phyloP scores from a whole-genome alignment of 2,888 invertebrate species.

The Macroteleia sp. region DNA sequence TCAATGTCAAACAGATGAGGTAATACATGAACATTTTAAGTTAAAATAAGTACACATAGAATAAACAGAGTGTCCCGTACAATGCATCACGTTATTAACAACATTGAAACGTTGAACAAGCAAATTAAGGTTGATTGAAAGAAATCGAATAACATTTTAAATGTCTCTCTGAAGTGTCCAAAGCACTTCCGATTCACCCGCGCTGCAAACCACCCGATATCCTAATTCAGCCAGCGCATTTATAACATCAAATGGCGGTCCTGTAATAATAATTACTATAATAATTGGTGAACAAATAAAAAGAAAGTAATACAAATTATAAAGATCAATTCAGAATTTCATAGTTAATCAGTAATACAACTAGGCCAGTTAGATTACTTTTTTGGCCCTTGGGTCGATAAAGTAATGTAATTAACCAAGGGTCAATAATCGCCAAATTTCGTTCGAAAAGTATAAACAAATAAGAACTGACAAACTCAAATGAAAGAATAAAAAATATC shows the following conservation, averaged over 20 bases:
- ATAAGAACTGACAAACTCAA: too few species aligned
- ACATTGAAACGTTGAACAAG: background rate
- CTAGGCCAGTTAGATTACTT: too few species aligned
- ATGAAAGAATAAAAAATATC: too few species aligned
- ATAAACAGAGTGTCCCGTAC: conserved; percentile 11
- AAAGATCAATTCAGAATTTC: too few species aligned
- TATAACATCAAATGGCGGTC: conserved; percentile 88
- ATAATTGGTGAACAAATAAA: conserved; percentile 14
- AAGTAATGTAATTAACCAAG: too few species aligned
- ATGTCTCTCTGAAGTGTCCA: conserved; percentile 93
- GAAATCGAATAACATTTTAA: conserved; percentile 83
- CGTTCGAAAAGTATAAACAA: too few species aligned
- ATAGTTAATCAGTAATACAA: too few species aligned
- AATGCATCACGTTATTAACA: too few species aligned
- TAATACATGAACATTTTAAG: conserved; percentile 23
- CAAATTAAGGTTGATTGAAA: too few species aligned
- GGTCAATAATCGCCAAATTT: too few species aligned
- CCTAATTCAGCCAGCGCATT: conserved; percentile 91
- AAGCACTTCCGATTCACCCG: conserved; percentile 92
- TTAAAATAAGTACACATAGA: conserved; percentile 40
- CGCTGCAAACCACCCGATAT: conserved; percentile 90
- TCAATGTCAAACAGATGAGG: conserved; percentile 16
- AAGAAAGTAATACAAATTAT: too few species aligned
- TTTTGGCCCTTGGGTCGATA: too few species aligned
- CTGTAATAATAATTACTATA: conserved; percentile 74